These are phyloP conservation scores for Drosophila anceps DNA, from an alignment of 2,888 invertebrate genomes.

Conservation along the genomic window DNA sequence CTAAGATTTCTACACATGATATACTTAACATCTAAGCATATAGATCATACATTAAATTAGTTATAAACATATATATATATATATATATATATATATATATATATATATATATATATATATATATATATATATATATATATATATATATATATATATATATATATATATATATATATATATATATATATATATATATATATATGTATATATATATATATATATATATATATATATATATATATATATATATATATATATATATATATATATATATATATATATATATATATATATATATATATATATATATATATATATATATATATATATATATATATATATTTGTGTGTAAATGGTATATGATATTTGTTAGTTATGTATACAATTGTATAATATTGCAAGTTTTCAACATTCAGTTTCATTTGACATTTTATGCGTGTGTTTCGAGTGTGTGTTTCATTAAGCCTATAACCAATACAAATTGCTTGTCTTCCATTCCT, in stretches of 20 bases:
- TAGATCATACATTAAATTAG: slow-evolving; percentile 28
- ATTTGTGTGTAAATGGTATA: slow-evolving; percentile 26
- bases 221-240: slow-evolving; percentile 21
- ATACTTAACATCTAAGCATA: slow-evolving; percentile 34
- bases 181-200: slow-evolving; percentile 24
- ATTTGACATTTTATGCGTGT: slow-evolving; percentile 41
- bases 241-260: slow-evolving; percentile 21
- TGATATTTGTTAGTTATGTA: slow-evolving; percentile 51
- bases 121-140: slow-evolving; percentile 32
- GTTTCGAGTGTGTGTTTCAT: slow-evolving; percentile 9
- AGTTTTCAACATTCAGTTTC: slow-evolving; percentile 69
- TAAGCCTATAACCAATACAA: slow-evolving; percentile 66
- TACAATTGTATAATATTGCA: slow-evolving; percentile 77
- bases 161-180: slow-evolving; percentile 11
- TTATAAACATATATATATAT: slow-evolving; percentile 35
- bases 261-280: slow-evolving; percentile 32
- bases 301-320: slow-evolving; percentile 7
- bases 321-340: slow-evolving; percentile 25
- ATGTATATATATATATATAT: slow-evolving; percentile 36
- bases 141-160: slow-evolving; percentile 37
- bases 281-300: slow-evolving; percentile 39
- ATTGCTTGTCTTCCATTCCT: slow-evolving; percentile 71
- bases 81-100: slow-evolving; percentile 21
- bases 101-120: slow-evolving; percentile 21
- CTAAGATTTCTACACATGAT: slow-evolving; percentile 72